These are phyloP conservation scores for Colinus virginianus DNA, from an alignment of 2,113 vertebrate genomes.

Conservation along the genomic window DNA sequence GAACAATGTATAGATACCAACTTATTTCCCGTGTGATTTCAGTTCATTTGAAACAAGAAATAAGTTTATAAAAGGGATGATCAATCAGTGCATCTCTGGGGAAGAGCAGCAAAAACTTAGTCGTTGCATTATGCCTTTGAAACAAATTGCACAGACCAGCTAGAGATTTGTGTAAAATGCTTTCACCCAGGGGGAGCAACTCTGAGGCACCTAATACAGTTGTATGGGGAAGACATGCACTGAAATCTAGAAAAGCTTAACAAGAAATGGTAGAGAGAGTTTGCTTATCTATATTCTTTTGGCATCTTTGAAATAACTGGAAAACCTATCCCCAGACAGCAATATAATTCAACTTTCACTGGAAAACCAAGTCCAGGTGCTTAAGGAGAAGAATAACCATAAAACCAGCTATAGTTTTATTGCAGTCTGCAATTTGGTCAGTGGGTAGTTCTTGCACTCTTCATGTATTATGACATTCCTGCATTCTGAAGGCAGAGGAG, in stretches of 20 bases:
- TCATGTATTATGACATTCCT: not conserved
- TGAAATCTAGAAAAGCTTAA: not conserved
- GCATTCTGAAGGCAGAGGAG: fast-evolving
- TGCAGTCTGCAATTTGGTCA: not conserved
- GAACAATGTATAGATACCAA: not conserved
- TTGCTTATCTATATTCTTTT: not conserved
- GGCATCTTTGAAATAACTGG: not conserved
- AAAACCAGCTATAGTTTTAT: not conserved
- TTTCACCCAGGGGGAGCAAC: not conserved
- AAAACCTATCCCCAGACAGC: not conserved
- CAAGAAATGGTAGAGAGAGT: not conserved
- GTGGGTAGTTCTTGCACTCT: not conserved
- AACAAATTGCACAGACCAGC: slow-evolving; percentile 1
- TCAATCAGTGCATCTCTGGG: not conserved
- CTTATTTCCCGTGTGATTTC: slow-evolving; percentile 57
- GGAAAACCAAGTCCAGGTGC: not conserved
- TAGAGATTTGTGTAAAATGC: not conserved
- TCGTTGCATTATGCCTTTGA: not conserved
- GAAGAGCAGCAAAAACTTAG: not conserved
- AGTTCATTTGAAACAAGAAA: slow-evolving; percentile 31
- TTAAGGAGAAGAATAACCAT: not conserved
- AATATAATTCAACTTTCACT: not conserved
- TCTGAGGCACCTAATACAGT: not conserved
- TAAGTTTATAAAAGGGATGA: slow-evolving; percentile 15
- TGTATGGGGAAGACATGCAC: not conserved